Evolutionary conservation across 1,140 invertebrate species (phyloP).

Genomic region (Schlechtendalia chinensis): DNA sequence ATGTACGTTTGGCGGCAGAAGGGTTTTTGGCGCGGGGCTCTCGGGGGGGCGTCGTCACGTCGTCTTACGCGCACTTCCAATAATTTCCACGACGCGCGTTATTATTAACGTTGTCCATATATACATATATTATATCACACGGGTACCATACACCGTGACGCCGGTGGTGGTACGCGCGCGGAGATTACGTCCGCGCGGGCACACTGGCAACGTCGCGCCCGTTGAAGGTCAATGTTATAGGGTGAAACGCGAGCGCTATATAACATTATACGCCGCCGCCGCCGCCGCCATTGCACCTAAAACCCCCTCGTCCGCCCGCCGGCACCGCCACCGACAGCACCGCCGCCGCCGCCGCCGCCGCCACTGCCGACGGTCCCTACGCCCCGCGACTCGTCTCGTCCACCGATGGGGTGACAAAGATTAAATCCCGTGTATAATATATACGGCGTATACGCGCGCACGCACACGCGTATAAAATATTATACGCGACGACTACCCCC

Average conservation of each 20-base stretch:
- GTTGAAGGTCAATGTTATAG: conserved; percentile 50
- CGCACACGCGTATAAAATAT: not conserved
- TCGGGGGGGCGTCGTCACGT: no score
- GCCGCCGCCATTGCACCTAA: conserved; percentile 45
- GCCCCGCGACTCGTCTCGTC: not conserved
- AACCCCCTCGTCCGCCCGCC: not conserved
- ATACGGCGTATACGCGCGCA: not conserved
- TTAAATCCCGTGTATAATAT: conserved; percentile 34
- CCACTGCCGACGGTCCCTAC: conserved; percentile 22
- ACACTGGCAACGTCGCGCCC: conserved; percentile 35
- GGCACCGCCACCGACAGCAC: no score
- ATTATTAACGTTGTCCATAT: no score
- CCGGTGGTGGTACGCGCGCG: conserved; percentile 2
- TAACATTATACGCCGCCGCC: not conserved
- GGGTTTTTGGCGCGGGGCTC: no score
- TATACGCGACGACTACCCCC: not conserved
- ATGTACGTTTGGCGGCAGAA: no score
- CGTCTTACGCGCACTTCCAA: no score
- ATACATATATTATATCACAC: no score
- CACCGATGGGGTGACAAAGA: conserved; percentile 45
- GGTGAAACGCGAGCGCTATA: conserved; percentile 42
- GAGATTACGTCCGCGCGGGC: conserved; percentile 27
- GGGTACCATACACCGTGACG: no score
- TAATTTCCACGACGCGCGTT: no score
- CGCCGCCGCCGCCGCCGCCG: conserved; percentile 3